These are phyloP conservation scores for Orycteropus afer DNA, from an alignment of 2,113 vertebrate species.

Conservation along the genomic window DNA sequence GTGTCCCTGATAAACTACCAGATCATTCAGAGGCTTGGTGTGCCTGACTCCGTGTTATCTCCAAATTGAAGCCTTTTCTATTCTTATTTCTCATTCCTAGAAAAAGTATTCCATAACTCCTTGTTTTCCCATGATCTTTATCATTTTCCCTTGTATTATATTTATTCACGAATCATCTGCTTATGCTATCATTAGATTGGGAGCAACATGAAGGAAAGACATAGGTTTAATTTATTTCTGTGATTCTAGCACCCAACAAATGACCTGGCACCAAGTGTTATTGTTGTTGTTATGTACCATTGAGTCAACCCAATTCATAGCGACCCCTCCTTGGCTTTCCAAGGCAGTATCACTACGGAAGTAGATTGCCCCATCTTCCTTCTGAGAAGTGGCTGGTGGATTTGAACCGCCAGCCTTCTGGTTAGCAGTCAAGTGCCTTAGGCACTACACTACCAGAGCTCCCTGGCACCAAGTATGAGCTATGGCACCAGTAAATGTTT, in stretches of 20 bases:
- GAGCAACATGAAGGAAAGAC: background rate
- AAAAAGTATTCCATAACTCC: background rate
- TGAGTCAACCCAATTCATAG: no score
- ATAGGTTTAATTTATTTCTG: background rate
- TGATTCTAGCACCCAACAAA: background rate
- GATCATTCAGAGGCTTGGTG: background rate
- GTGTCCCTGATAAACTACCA: background rate
- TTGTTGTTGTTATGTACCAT: no score
- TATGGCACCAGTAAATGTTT: background rate
- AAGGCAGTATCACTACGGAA: no score
- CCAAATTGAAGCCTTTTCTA: background rate
- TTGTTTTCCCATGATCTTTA: background rate
- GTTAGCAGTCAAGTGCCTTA: no score
- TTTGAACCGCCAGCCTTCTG: no score
- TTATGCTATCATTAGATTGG: background rate
- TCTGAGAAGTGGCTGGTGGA: no score
- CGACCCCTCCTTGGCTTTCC: no score
- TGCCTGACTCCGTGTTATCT: background rate
- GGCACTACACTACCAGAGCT: no score
- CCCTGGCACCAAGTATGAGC: background rate
- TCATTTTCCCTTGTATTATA: background rate
- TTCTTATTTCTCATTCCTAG: background rate
- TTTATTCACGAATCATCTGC: slow-evolving; percentile 8
- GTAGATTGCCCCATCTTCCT: no score
- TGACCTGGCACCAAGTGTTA: background rate